Evolutionary conservation across 1,140 invertebrate genomes (phyloP), one percentile per base, ranked within the genome.

Genomic region (Tetragnatha versicolor): DNA sequence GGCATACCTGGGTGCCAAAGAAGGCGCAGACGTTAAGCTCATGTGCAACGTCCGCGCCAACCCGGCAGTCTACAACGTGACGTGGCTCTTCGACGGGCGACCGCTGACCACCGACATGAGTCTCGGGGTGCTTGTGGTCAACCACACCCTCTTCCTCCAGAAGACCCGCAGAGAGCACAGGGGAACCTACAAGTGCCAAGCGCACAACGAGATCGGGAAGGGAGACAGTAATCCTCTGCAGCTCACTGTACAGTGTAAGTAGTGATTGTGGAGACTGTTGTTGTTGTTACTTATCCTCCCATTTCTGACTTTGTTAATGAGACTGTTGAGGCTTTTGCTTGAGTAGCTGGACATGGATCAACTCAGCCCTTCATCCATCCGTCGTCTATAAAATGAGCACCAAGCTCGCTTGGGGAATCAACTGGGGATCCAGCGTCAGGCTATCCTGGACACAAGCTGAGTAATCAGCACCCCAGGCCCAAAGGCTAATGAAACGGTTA

Each of bases 211-310:
- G 0, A 93, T 96, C 85, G 95, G 95, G 1, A 92, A 94, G 82
- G 93, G 94, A 9, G 91, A 93, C 79, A 95, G 94, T 85, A 89
- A 90, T 51, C 88, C 91, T 2, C 93, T 96, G 83, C 88, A 91
- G 76, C 87, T 97, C 60, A 92, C 94, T 85, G 93, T 97, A 60
- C 90, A 95, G 86, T 96, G 94, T 95, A 89, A 93, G 93, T 93
- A 55, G 17, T 63, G 12, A 1, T n/a, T n/a, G n/a, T n/a, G n/a
- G n/a, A n/a, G n/a, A n/a, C n/a, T n/a, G n/a, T n/a, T n/a, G n/a
- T n/a, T n/a, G n/a, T n/a, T n/a, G n/a, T n/a, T n/a, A n/a, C n/a
- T n/a, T n/a, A n/a, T n/a, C n/a, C n/a, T n/a, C n/a, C n/a, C n/a
- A n/a, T n/a, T n/a, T n/a, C n/a, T n/a, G n/a, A n/a, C n/a, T n/a